Evolutionary conservation across 2,888 invertebrate species (phyloP).

Genomic region (Tubulanus polymorphus): DNA sequence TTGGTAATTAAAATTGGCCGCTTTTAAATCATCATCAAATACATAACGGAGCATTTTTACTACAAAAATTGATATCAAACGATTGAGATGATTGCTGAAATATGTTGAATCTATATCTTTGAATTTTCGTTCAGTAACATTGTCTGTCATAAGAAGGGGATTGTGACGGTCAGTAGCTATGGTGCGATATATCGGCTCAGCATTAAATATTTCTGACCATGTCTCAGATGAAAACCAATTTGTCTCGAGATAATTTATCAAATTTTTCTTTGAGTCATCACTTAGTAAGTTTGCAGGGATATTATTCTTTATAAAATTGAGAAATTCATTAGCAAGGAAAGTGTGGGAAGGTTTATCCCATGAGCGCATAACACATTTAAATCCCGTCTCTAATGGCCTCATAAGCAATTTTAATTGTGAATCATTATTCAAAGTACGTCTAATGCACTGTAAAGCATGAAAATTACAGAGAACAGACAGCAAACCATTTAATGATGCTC

Average conservation of each 20-base stretch:
- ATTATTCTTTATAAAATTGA: slow-evolving; percentile 2
- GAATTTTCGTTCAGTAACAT: slow-evolving; percentile 8
- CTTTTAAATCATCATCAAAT: no score
- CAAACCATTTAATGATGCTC: background rate
- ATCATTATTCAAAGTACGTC: slow-evolving; percentile 3
- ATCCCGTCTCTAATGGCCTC: slow-evolving; percentile 8
- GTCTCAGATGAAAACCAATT: slow-evolving; percentile 7
- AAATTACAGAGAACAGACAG: slow-evolving; percentile 7
- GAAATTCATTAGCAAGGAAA: background rate
- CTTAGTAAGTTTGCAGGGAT: slow-evolving; percentile 1
- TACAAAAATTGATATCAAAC: no score
- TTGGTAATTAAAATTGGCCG: no score
- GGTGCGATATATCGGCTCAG: slow-evolving; percentile 1
- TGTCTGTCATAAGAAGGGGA: slow-evolving; percentile 9
- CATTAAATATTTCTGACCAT: slow-evolving; percentile 3
- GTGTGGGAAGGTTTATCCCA: background rate
- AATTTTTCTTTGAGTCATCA: background rate
- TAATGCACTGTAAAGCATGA: slow-evolving; percentile 6
- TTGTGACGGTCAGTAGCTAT: slow-evolving; percentile 1
- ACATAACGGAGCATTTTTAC: no score
- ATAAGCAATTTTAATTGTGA: background rate
- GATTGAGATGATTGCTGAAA: slow-evolving; percentile 1
- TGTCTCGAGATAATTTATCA: slow-evolving; percentile 3
- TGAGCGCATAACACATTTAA: slow-evolving; percentile 5
- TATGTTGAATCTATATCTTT: slow-evolving; percentile 4